Conservation (phyloP, 2,113 vertebrate species). For the Isurus oxyrinchus region DNA sequence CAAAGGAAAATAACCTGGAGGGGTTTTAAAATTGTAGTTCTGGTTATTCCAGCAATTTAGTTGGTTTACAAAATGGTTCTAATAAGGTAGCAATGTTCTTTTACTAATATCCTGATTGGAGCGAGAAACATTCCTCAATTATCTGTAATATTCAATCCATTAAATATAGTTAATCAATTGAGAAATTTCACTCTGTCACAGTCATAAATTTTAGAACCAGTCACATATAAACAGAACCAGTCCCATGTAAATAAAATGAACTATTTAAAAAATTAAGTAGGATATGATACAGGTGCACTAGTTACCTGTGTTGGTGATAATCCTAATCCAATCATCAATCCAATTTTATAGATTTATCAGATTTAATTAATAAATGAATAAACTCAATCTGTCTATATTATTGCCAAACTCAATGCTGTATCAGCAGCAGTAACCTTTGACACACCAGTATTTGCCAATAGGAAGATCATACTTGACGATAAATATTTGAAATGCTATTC, state of each 20-base stretch:
- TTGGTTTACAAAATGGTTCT: background rate
- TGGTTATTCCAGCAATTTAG: background rate
- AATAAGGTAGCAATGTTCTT: background rate
- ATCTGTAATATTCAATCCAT: background rate
- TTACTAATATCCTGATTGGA: background rate
- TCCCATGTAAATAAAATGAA: background rate
- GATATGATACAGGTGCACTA: background rate
- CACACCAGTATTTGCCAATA: background rate
- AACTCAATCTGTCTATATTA: background rate
- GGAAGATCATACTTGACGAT: background rate
- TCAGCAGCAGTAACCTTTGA: conserved; percentile 12
- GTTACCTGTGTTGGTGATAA: background rate
- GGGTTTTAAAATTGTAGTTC: background rate
- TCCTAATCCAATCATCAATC: background rate
- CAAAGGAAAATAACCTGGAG: background rate
- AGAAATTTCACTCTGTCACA: background rate
- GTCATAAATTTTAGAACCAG: background rate
- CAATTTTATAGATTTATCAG: conserved; percentile 4
- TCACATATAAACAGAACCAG: background rate
- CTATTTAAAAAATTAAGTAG: background rate
- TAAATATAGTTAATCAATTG: background rate
- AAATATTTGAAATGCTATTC: background rate
- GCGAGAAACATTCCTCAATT: background rate
- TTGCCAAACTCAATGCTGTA: background rate
- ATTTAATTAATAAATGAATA: background rate